phyloP scores from a whole-genome alignment of 2,888 invertebrate genomes.

The Zele albiditarsus region DNA sequence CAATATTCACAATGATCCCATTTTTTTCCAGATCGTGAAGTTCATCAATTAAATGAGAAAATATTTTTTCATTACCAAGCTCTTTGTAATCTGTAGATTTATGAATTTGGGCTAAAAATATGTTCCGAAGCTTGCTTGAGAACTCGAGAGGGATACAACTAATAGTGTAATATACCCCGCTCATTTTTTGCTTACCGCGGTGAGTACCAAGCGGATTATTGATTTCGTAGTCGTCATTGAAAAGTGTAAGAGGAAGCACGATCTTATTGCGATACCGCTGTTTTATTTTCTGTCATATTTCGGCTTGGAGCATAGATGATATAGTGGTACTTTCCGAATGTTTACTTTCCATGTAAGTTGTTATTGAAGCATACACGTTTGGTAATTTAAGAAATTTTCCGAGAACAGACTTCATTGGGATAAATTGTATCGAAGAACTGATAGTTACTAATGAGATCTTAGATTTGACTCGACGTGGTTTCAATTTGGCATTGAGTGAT shows the following conservation, averaged over 20 bases:
- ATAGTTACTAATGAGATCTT: constrained; percentile 22
- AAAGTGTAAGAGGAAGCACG: constrained; percentile 47
- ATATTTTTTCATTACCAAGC: constrained; percentile 54
- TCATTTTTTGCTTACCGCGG: constrained; percentile 46
- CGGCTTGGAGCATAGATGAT: constrained; percentile 43
- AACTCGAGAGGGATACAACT: constrained; percentile 48
- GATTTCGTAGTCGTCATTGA: constrained; percentile 51
- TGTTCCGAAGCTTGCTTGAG: constrained; percentile 47
- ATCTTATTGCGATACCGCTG: constrained; percentile 35
- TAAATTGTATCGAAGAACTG: constrained; percentile 27
- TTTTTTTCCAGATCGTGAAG: constrained; percentile 51
- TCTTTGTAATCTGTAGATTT: constrained; percentile 53
- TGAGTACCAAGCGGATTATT: constrained; percentile 47
- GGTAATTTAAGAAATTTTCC: constrained; percentile 51
- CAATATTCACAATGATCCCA: constrained; percentile 49
- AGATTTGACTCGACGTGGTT: constrained; percentile 28
- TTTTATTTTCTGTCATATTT: constrained; percentile 45
- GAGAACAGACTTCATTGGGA: constrained; percentile 38
- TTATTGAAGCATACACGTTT: constrained; percentile 44
- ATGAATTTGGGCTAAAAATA: constrained; percentile 56
- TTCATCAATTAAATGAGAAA: constrained; percentile 53
- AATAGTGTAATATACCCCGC: constrained; percentile 47
- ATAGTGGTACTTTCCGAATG: constrained; percentile 39
- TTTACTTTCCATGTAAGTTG: no score
- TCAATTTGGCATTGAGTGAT: constrained; percentile 4